Base-by-base conservation (phyloP, 2,888 invertebrate genomes). In the Acholoe squamosa region DNA sequence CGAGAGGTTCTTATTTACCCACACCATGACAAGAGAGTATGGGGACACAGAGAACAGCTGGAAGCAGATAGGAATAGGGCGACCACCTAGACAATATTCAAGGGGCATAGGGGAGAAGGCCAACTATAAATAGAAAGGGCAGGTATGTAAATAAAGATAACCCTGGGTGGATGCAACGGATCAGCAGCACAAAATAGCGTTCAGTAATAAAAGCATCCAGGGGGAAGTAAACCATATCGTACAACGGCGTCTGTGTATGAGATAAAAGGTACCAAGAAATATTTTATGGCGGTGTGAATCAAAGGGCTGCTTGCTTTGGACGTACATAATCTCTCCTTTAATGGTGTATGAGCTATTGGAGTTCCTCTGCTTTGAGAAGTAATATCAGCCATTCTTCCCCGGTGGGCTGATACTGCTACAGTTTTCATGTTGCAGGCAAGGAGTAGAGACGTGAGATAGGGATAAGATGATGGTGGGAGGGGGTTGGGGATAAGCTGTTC, bases 311-410 rank as follows among this genome's bases (percentile, higher is more conserved):
- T 61, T 19, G 61, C 3, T 43, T 43, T 43, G 43, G 61, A 61
- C 22, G n/a, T 61, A 61, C 5, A 61, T 61, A 7, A n/a, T 61
- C 3, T 3, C n/a, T 61, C 3, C 61, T 61, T 61, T 61, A 61
- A 61, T 61, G 61, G 5, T 61, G 61, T 3, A 61, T 7, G 61
- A 61, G 22, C 12, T 61, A 61, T 61, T 61, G 61, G 61, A 12
- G n/a, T 61, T 61, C 19, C 61, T 61, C 22, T 61, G 22, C 61
- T 61, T 61, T 61, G 61, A 61, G 61, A 61, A 61, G 61, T 61
- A 61, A 61, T 61, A 61, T n/a, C 61, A 61, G 7, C 61, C 14
- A 61, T 61, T 61, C 22, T 19, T n/a, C 19, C 61, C 61, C 5
- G 1, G 61, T n/a, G 61, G 61, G n/a, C 12, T 61, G 22, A n/a